A percentile compares a stretch with the other conserved stretches of the same genome.
phyloP scores from a whole-genome alignment of 1,140 invertebrate species.

The Dinoponera quadriceps region DNA sequence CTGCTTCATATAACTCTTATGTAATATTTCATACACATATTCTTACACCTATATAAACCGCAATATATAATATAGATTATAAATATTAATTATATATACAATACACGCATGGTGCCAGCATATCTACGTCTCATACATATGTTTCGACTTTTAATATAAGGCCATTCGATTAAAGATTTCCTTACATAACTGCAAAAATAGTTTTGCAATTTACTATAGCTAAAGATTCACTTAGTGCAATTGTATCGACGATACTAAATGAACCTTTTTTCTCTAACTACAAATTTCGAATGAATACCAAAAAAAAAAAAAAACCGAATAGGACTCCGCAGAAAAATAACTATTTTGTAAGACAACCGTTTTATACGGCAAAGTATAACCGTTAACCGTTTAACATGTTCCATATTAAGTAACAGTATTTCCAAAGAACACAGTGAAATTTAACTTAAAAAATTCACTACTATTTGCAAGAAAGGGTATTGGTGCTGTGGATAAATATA shows the following conservation, averaged over 20 bases:
- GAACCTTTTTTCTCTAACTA: not conserved
- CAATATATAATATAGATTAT: too few relatives aligned
- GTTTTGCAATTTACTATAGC: not conserved
- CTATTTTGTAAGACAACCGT: not conserved
- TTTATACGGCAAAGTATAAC: not conserved
- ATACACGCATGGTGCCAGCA: not conserved
- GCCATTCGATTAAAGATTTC: conserved; percentile 7
- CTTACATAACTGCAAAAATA: conserved; percentile 2
- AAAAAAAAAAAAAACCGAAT: not conserved
- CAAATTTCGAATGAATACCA: not conserved
- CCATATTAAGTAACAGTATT: conserved; percentile 7
- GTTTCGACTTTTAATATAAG: conserved; percentile 17
- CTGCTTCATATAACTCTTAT: not conserved
- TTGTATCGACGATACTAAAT: not conserved
- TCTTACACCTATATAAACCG: too few relatives aligned
- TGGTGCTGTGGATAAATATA: not conserved
- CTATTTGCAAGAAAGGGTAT: conserved; percentile 38
- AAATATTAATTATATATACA: conserved; percentile 15
- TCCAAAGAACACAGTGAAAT: conserved; percentile 7
- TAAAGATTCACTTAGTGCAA: too few relatives aligned
- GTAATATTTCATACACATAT: too few relatives aligned
- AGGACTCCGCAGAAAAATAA: not conserved
- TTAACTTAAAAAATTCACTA: not conserved
- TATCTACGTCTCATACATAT: not conserved
- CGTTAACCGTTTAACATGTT: not conserved